Conservation (phyloP, 1,140 invertebrate genomes). For the Diachasmimorpha longicaudata region DNA sequence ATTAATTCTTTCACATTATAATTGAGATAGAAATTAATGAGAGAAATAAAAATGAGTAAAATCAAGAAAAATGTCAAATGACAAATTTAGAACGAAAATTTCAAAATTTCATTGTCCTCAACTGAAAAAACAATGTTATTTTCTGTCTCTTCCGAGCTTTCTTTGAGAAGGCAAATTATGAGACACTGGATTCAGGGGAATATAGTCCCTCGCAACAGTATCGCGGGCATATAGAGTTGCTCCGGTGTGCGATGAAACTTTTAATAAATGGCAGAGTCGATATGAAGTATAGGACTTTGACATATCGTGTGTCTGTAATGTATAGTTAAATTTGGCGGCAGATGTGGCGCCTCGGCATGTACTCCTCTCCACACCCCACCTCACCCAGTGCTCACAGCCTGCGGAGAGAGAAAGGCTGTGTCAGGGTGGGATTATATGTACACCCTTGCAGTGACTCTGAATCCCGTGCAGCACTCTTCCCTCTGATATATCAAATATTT, state of each 20-base stretch:
- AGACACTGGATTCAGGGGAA: background rate
- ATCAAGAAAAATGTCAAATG: no score
- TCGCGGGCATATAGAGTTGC: background rate
- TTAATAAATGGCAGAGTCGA: constrained; percentile 65
- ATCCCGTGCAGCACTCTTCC: constrained; percentile 15
- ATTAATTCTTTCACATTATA: no score
- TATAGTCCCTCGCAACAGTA: background rate
- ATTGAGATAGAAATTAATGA: no score
- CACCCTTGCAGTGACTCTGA: constrained; percentile 25
- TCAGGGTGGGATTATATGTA: background rate
- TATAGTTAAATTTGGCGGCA: constrained; percentile 65
- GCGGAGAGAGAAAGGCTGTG: background rate
- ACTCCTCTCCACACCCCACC: constrained; percentile 37
- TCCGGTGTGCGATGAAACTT: constrained; percentile 60
- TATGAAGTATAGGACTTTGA: constrained; percentile 66
- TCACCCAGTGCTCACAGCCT: background rate
- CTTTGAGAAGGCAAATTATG: background rate
- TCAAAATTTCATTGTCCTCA: no score
- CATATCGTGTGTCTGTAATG: constrained; percentile 66
- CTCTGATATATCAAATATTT: constrained; percentile 41
- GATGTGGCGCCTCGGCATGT: constrained; percentile 51
- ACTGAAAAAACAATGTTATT: no score
- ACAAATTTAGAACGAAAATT: no score
- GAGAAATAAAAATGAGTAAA: no score
- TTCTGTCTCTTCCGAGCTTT: no score